Percentiles rank a stretch among this genome's conserved stretches.
These are phyloP conservation scores for Rhingia rostrata DNA, from an alignment of 2,888 invertebrate genomes.

Conservation along the genomic window DNA sequence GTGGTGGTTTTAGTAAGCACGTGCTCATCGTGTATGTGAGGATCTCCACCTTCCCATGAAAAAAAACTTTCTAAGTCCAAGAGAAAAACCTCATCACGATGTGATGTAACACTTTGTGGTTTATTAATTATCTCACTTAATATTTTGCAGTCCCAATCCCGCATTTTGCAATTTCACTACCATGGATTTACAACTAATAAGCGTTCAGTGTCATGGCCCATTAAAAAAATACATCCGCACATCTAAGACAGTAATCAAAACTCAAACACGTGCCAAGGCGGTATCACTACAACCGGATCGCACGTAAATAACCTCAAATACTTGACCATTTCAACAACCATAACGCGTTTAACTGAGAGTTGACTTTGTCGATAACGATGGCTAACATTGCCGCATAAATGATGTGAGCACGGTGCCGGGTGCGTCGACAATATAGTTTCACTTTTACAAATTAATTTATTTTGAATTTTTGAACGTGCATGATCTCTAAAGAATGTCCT, in stretches of 20 bases:
- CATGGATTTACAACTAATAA: too few relatives aligned
- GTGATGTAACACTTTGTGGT: too few relatives aligned
- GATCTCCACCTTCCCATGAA: too few relatives aligned
- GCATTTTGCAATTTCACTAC: too few relatives aligned
- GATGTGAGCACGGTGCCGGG: slow-evolving; percentile 8
- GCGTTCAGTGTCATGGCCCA: too few relatives aligned
- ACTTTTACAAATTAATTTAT: slow-evolving; percentile 33
- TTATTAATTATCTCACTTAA: too few relatives aligned
- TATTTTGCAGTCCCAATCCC: too few relatives aligned
- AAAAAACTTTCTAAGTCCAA: too few relatives aligned
- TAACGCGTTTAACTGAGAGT: neutral
- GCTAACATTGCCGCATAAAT: neutral
- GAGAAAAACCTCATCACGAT: too few relatives aligned
- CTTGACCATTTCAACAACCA: neutral
- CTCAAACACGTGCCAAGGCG: slow-evolving; percentile 25
- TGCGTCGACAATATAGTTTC: slow-evolving; percentile 33
- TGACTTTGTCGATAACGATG: neutral
- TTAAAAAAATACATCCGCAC: neutral
- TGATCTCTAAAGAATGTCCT: neutral
- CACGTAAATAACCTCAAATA: neutral
- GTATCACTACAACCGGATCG: slow-evolving; percentile 10
- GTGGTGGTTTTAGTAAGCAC: too few relatives aligned
- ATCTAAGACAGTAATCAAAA: slow-evolving; percentile 26
- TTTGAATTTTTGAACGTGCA: slow-evolving; percentile 4
- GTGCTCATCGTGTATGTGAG: too few relatives aligned